These are phyloP conservation scores for Myotis findleyi DNA, from an alignment of 2,797 vertebrate species.

Conservation along the genomic window DNA sequence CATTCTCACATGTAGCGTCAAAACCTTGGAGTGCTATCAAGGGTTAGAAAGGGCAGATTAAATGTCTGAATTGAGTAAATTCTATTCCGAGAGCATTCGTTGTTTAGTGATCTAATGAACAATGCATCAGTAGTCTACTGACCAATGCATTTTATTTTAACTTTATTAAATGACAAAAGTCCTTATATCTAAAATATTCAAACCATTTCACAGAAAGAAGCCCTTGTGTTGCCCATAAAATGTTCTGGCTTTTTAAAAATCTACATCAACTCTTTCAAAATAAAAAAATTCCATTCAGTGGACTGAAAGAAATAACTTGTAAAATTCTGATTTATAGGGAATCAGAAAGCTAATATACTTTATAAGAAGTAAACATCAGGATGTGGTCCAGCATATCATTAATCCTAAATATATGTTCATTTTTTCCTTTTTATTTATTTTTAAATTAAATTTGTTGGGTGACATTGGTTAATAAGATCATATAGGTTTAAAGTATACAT, in stretches of 20 bases:
- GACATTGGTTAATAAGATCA: not conserved
- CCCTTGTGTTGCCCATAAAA: slow-evolving; percentile 45
- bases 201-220: slow-evolving; percentile 64
- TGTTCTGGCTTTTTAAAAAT: slow-evolving; percentile 8
- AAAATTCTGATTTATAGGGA: slow-evolving; percentile 51
- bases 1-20: slow-evolving; percentile 67
- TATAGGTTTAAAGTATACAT: not conserved
- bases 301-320: slow-evolving; percentile 48
- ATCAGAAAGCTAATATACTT: slow-evolving; percentile 35
- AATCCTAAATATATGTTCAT: slow-evolving; percentile 25
- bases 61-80: slow-evolving; percentile 39
- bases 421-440: not conserved
- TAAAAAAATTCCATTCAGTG: slow-evolving; percentile 37
- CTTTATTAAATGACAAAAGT: slow-evolving; percentile 45
- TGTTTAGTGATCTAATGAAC: slow-evolving; percentile 39
- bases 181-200: slow-evolving; percentile 67
- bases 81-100: not conserved
- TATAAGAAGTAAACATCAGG: slow-evolving; percentile 53
- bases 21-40: slow-evolving; percentile 62
- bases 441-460: not conserved
- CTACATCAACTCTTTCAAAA: slow-evolving; percentile 43
- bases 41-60: slow-evolving; percentile 73
- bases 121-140: slow-evolving; percentile 8
- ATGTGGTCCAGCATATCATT: slow-evolving; percentile 16
- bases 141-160: slow-evolving; percentile 48